Evolutionary conservation across 2,113 vertebrate genomes (phyloP).

Genomic region (Bos javanicus): DNA sequence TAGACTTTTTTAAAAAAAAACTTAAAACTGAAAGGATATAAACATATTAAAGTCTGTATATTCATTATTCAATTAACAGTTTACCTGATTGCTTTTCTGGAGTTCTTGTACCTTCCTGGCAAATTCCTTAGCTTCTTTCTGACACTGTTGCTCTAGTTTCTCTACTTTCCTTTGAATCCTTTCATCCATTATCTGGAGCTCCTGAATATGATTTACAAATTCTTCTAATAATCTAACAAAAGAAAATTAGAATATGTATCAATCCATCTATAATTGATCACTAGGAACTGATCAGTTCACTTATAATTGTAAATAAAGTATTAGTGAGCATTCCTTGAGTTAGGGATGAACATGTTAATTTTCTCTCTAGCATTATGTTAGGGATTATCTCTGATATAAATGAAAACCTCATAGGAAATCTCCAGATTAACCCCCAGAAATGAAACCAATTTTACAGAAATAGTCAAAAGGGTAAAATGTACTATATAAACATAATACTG

Average conservation of each 20-base stretch:
- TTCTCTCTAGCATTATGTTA: not conserved
- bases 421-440: not conserved
- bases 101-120: constrained; percentile 98
- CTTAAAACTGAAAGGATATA: constrained; percentile 24
- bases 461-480: constrained; percentile 1
- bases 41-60: not conserved
- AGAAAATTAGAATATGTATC: constrained; percentile 47
- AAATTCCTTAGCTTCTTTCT: constrained; percentile 98
- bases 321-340: not conserved
- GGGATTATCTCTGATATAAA: not conserved
- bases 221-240: constrained; percentile 92
- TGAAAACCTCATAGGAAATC: constrained; percentile 5
- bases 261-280: not conserved
- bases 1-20: not conserved
- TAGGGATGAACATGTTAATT: constrained; percentile 7
- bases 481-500: constrained; percentile 16
- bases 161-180: constrained; percentile 97
- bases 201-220: constrained; percentile 98
- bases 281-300: not conserved
- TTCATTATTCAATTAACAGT: not conserved
- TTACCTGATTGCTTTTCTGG: constrained; percentile 98
- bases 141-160: constrained; percentile 97
- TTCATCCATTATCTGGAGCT: constrained; percentile 97
- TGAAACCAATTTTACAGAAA: constrained; percentile 22
- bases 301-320: not conserved